phyloP scores from a whole-genome alignment of 2,888 invertebrate species.

The Apotomis capreana region DNA sequence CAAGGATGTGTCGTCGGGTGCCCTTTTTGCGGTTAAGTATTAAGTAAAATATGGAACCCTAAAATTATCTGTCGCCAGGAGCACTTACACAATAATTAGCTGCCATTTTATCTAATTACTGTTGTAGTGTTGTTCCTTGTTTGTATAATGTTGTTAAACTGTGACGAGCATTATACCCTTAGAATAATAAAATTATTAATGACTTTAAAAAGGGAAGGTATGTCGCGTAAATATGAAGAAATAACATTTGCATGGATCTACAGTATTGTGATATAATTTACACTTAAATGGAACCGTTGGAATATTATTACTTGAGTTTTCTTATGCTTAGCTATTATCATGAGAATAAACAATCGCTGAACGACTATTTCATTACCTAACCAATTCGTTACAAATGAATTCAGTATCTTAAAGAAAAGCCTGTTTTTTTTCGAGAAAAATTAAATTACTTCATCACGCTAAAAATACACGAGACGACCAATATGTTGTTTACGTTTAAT shows the following conservation, averaged over 20 bases:
- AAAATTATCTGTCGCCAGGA: conserved; percentile 3
- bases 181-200: conserved; percentile 22
- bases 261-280: too few relatives aligned
- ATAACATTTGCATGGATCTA: too few relatives aligned
- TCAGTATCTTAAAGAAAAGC: background rate
- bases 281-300: too few relatives aligned
- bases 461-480: conserved; percentile 1
- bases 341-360: background rate
- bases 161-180: conserved; percentile 15
- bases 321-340: too few relatives aligned
- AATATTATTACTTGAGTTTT: too few relatives aligned
- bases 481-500: background rate
- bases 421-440: background rate
- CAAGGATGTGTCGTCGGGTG: too few relatives aligned
- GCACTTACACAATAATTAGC: conserved; percentile 18
- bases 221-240: too few relatives aligned
- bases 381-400: too few relatives aligned
- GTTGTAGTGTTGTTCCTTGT: conserved; percentile 29
- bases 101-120: conserved; percentile 29
- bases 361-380: background rate
- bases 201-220: background rate
- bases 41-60: background rate
- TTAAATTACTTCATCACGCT: background rate
- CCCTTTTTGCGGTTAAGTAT: too few relatives aligned
- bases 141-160: conserved; percentile 16